Evolutionary conservation across 2,888 invertebrate genomes (phyloP), one percentile per base, ranked within the genome.

Genomic region (Ellobium chinense): DNA sequence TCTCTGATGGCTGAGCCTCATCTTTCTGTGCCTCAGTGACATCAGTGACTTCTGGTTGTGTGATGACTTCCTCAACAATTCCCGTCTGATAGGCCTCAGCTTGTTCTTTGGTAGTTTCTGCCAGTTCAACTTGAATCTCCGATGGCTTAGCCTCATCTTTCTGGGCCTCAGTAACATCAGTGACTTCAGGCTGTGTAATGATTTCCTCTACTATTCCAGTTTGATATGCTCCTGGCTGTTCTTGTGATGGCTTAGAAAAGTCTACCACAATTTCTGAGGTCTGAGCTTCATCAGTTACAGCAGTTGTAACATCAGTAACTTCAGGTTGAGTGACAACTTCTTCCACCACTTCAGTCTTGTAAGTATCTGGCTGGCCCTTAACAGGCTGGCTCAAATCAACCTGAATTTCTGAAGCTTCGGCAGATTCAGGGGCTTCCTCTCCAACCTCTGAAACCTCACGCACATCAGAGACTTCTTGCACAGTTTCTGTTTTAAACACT

Each of bases 401-500:
- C 4, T 56, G 65, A 68, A 79, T 80, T 60, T 84, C 78, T 37
- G 77, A 54, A 27, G 82, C 75, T 36, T 80, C 65, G 21, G 70
- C 80, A 72, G 80, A 76, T 77, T 83, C 81, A 60, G 54, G n/a
- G 21, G 37, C 58, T 76, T 78, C 77, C 63, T 81, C 81, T 7
- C 68, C 78, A 34, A 84, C 73, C 5, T 70, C 74, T 14, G 74
- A 60, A 12, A 81, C 78, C 72, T 86, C 84, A 58, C 79, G 34
- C 3, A 82, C 75, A 24, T 82, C 78, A 21, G 75, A 39, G 12
- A 79, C 54, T 68, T 87, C 87, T 62, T 78, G 69, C 12, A 76
- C 56, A 65, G 80, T 54, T 31, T 85, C 84, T 46, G 84, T 84
- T 69, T 86, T 82, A 77, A 83, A 87, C 66, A 86, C 83, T 36